Base-by-base conservation (phyloP, 2,888 invertebrate genomes). In the Torymus texanus region DNA sequence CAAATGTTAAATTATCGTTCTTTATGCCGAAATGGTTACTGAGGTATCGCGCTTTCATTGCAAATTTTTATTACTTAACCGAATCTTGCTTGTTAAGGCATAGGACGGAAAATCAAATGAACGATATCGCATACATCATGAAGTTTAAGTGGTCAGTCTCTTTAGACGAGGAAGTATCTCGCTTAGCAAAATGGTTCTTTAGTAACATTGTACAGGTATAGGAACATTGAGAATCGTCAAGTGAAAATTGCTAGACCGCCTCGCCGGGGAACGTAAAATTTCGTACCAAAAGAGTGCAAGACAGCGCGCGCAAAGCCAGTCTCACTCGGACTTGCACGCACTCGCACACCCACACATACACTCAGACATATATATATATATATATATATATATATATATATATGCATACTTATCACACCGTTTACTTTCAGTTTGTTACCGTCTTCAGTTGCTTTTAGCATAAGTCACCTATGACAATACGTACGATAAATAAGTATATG, bases 401-500 rank as follows among this genome's bases (percentile, higher is more conserved):
- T 53, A 21, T 18, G 18, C 16, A 61, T 21, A 24, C 56, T n/a
- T 16, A 41, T 59, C 65, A 55, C 2, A 18, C 59, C 11, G 50
- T 29, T 56, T 66, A 72, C 72, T 70, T 63, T 63, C 74, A 58
- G 4, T 63, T 78, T 61, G 16, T 68, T 68, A 62, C 53, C 72
- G 18, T 71, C 66, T 41, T 65, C 59, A 61, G 2, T 66, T 59
- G 65, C 63, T 74, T 67, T 75, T 50, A 76, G 68, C 74, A 62
- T 66, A 73, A 78, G 68, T 81, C 70, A 63, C 61, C 71, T 75
- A 78, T 67, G 74, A 79, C 73, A 61, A 70, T 81, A 81, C 72
- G 65, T 79, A 79, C 73, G 78, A 79, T 81, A 79, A 79, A 79
- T 81, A 81, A 76, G 73, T 79, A 61, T 67, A 79, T 74, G 75